phyloP scores from a whole-genome alignment of 1,140 invertebrate species.

The Drosophila cardini region DNA sequence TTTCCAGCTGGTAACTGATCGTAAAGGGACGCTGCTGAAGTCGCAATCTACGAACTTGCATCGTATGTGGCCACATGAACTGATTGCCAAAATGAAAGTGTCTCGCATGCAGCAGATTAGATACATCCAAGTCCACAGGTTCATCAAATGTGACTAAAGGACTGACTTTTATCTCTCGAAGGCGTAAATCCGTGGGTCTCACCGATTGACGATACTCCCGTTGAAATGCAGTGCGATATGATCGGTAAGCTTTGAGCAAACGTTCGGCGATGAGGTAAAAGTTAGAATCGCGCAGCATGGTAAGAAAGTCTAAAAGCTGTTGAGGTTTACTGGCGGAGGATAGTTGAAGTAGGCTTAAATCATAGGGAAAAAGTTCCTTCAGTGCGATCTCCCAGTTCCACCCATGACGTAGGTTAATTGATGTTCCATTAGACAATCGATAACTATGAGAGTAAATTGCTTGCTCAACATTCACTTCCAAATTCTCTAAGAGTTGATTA shows the following conservation, averaged over 20 bases:
- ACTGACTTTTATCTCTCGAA: conserved; percentile 16
- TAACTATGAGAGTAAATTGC: neutral
- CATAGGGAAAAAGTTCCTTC: conserved; percentile 46
- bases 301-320: conserved; percentile 33
- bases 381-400: conserved; percentile 43
- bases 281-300: conserved; percentile 18
- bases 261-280: conserved; percentile 53
- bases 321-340: neutral
- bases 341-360: conserved; percentile 26
- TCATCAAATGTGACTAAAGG: conserved; percentile 50
- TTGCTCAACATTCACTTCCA: conserved; percentile 18
- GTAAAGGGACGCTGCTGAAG: conserved; percentile 49
- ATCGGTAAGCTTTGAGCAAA: conserved; percentile 29
- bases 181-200: conserved; percentile 29
- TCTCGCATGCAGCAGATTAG: conserved; percentile 38
- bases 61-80: conserved; percentile 53
- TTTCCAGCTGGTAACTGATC: conserved; percentile 32
- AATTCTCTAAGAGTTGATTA: neutral
- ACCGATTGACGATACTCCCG: neutral
- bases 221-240: conserved; percentile 33
- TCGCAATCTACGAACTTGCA: conserved; percentile 28
- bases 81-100: conserved; percentile 43
- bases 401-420: conserved; percentile 21
- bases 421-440: conserved; percentile 30
- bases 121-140: conserved; percentile 49